Percentiles rank a stretch among this genome's conserved stretches.
Conservation (phyloP, 2,888 invertebrate genomes). For the Cerceris rybyensis region DNA sequence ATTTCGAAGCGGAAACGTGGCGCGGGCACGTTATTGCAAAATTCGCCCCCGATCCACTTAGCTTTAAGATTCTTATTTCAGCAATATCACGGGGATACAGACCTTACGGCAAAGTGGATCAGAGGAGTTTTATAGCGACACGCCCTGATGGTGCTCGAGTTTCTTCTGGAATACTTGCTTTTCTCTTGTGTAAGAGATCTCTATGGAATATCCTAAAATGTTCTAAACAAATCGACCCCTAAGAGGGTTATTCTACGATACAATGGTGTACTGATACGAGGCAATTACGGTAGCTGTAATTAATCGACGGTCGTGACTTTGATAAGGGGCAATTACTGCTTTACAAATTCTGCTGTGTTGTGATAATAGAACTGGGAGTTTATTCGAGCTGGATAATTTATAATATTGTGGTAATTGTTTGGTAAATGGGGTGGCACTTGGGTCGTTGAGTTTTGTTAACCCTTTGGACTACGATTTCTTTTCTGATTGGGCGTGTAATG, state of each 20-base stretch:
- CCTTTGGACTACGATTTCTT: no score
- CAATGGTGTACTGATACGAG: conserved; percentile 10
- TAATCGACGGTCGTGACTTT: conserved; percentile 15
- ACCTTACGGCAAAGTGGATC: conserved; percentile 41
- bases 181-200: not conserved
- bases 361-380: not conserved
- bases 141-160: conserved; percentile 14
- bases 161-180: conserved; percentile 1
- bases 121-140: conserved; percentile 40
- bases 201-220: not conserved
- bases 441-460: no score
- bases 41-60: conserved; percentile 49
- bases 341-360: conserved; percentile 11
- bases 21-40: conserved; percentile 39
- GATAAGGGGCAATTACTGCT: conserved; percentile 8
- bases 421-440: no score
- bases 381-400: conserved; percentile 26
- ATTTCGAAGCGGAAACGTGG: conserved; percentile 17
- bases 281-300: conserved; percentile 10
- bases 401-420: not conserved
- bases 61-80: conserved; percentile 34
- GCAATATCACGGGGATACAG: conserved; percentile 33
- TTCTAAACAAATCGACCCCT: conserved; percentile 10
- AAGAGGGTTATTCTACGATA: conserved; percentile 3
- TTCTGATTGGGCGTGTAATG: no score